Evolutionary conservation across 2,888 invertebrate species (phyloP).

Genomic region (Epinotia demarniana): DNA sequence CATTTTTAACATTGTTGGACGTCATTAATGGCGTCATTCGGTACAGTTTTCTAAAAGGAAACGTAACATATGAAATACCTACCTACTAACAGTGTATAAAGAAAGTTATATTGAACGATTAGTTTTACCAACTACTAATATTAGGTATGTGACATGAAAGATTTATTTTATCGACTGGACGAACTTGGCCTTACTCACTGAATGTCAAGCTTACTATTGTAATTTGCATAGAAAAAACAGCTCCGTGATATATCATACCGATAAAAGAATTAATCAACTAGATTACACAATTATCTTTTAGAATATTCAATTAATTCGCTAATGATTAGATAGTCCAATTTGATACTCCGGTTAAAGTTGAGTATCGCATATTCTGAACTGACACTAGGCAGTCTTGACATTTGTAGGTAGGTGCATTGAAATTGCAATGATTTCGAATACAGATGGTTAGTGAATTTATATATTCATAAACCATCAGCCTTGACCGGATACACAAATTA

Average conservation of each 20-base stretch:
- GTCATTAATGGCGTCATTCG: background rate
- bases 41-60: conserved; percentile 2
- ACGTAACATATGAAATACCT: background rate
- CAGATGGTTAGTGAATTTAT: background rate
- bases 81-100: background rate
- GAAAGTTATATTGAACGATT: conserved; percentile 16
- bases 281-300: conserved; percentile 33
- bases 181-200: conserved; percentile 62
- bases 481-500: conserved; percentile 64
- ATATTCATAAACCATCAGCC: conserved; percentile 50
- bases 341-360: conserved; percentile 17
- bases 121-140: conserved; percentile 30
- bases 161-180: conserved; percentile 62
- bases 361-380: conserved; percentile 22
- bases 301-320: conserved; percentile 28
- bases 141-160: conserved; percentile 53
- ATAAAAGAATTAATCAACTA: conserved; percentile 35
- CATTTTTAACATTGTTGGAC: background rate
- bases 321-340: conserved; percentile 22
- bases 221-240: conserved; percentile 55
- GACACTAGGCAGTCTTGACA: conserved; percentile 23
- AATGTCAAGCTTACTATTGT: conserved; percentile 60
- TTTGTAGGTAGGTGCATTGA: conserved; percentile 12
- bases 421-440: conserved; percentile 2
- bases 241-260: conserved; percentile 31